Base-by-base conservation (phyloP, 2,113 vertebrate species). In the Genyomyrus donnyi region DNA sequence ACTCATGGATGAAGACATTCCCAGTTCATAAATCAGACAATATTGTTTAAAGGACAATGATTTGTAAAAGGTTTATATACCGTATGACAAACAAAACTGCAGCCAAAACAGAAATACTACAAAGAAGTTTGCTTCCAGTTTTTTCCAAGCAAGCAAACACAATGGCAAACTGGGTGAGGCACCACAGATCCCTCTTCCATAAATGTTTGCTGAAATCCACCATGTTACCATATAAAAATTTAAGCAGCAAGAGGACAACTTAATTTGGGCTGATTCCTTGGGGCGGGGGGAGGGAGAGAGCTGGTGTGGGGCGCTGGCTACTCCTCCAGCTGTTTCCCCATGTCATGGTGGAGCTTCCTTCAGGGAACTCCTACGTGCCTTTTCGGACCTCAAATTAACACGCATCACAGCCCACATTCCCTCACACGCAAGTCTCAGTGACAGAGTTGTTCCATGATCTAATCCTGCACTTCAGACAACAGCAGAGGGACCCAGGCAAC, bases 391-490 rank as follows among this genome's bases (percentile, higher is more conserved):
- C 91, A 91, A 84, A 94, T 90, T 91, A 90, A 91, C 91, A 92
- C 91, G 80, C 90, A 92, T 92, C 87, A 90, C 88, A 88, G 87
- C 90, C 90, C 80, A 89, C 93, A 90, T 93, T 93, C 92, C 91
- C 91, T 85, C 7, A 70, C 89, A 89, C 17, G 89, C 45, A 31
- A 87, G 50, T 46, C 86, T 90, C 45, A 70, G 77, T 56, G 87
- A 92, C 87, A 13, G 49, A 91, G 87, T 90, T 90, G 91, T 91
- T 93, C 91, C 89, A 93, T 93, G 91, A 94, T 90, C 91, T 92
- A 92, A 94, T 91, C 70, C 88, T 62, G 74, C 53, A 19, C 88
- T 90, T 58, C 90, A 91, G 90, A 91, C 89, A 89, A 31, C 52
- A 24, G 45, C 62, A n/a, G 46, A 58, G n/a, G 70, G 24, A 39